Conservation (phyloP, 2,797 vertebrate species). For the Buceros bicornis region DNA sequence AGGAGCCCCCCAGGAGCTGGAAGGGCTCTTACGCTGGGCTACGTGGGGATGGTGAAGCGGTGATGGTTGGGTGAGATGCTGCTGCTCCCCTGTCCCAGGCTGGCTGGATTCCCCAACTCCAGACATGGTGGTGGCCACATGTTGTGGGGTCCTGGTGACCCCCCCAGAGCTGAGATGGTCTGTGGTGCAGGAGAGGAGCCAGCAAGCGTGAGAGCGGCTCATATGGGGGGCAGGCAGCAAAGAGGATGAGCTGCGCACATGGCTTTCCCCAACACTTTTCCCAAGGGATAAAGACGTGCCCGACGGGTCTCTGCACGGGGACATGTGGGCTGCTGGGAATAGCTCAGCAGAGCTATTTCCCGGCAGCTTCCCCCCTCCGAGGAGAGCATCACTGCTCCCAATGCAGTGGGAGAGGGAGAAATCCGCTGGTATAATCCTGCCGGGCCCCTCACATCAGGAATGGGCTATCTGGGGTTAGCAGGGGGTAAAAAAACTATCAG, state of each 20-base stretch:
- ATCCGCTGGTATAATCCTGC: background rate
- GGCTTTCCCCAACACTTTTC: background rate
- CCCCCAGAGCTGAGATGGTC: accelerated
- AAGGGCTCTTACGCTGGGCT: background rate
- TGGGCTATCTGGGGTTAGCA: background rate
- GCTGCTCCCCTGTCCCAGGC: background rate
- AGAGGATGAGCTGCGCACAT: background rate
- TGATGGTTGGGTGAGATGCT: background rate
- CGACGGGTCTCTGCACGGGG: accelerated
- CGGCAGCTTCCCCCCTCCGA: background rate
- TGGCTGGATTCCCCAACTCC: accelerated
- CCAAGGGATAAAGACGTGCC: background rate
- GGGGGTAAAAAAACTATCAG: background rate
- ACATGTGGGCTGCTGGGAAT: background rate
- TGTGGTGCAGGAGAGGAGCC: background rate
- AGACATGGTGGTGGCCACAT: accelerated
- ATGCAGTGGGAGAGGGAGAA: background rate
- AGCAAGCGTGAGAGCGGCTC: accelerated
- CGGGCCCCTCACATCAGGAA: accelerated
- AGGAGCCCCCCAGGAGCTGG: accelerated
- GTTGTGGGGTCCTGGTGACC: background rate
- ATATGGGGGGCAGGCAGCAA: background rate
- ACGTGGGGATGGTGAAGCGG: accelerated
- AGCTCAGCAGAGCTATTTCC: background rate
- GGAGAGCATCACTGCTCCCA: background rate